Percentiles rank a stretch among this genome's conserved stretches.
These are phyloP conservation scores for Trogon surrucura DNA, from an alignment of 2,113 vertebrate genomes.

Conservation along the genomic window DNA sequence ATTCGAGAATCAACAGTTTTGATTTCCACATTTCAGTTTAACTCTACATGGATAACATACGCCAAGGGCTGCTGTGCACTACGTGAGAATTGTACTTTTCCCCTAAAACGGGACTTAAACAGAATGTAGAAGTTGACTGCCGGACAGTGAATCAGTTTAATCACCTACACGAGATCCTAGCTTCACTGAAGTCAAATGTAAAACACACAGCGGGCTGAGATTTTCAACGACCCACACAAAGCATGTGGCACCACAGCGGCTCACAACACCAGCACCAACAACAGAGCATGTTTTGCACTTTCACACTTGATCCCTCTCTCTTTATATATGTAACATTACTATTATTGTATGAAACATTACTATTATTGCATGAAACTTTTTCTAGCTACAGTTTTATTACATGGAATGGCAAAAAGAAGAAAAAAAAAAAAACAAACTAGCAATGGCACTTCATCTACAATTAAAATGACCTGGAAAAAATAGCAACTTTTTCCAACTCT, in stretches of 20 bases:
- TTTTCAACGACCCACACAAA: not conserved
- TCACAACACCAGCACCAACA: not conserved
- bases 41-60: not conserved
- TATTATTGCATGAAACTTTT: not conserved
- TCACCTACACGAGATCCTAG: not conserved
- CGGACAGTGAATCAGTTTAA: not conserved
- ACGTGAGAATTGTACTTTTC: not conserved
- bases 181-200: not conserved
- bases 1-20: not conserved
- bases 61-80: not conserved
- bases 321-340: no score
- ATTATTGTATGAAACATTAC: no score
- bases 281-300: not conserved
- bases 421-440: not conserved
- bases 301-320: not conserved
- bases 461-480: not conserved
- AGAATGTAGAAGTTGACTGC: not conserved
- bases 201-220: not conserved
- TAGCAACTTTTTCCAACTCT: slow-evolving; percentile 26
- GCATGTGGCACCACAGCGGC: not conserved
- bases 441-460: not conserved
- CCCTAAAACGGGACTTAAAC: not conserved
- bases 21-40: not conserved
- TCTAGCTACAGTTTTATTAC: not conserved
- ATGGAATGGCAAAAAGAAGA: not conserved